Evolutionary conservation across 2,797 vertebrate genomes (phyloP).

Genomic region (Mus minutoides): DNA sequence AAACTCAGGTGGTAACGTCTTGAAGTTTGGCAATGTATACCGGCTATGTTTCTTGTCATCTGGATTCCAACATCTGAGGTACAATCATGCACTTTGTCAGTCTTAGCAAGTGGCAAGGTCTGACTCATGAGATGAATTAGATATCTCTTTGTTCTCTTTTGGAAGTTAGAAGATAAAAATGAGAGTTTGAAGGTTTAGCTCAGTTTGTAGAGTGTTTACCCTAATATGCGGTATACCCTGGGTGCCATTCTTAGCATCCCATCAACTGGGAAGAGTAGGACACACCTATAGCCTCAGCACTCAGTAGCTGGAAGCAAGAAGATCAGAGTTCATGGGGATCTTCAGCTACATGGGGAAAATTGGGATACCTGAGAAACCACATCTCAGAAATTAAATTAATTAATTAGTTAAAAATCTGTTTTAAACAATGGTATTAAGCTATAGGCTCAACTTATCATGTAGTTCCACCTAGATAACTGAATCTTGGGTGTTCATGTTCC

Average conservation of each 20-base stretch:
- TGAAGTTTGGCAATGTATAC: not conserved
- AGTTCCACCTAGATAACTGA: not conserved
- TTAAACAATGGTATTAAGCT: not conserved
- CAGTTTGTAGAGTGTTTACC: not conserved
- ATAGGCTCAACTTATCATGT: not conserved
- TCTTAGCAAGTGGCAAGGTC: not conserved
- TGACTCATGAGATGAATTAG: not conserved
- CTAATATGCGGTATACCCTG: not conserved
- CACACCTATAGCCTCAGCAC: not conserved
- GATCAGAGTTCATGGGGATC: not conserved
- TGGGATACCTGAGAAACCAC: not conserved
- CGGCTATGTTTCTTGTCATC: not conserved
- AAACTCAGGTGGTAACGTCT: not conserved
- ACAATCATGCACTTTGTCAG: not conserved
- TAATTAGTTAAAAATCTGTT: not conserved
- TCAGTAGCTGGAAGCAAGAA: not conserved
- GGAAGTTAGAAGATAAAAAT: not conserved
- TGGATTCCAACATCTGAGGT: not conserved
- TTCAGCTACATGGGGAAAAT: not conserved
- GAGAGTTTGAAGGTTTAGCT: not conserved
- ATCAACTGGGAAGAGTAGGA: not conserved
- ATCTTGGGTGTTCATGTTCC: not conserved
- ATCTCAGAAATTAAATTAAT: not conserved
- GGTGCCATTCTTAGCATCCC: not conserved
- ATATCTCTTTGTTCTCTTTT: not conserved